These are phyloP conservation scores for Nycticebus coucang DNA, from an alignment of 2,113 vertebrate species.

Conservation along the genomic window DNA sequence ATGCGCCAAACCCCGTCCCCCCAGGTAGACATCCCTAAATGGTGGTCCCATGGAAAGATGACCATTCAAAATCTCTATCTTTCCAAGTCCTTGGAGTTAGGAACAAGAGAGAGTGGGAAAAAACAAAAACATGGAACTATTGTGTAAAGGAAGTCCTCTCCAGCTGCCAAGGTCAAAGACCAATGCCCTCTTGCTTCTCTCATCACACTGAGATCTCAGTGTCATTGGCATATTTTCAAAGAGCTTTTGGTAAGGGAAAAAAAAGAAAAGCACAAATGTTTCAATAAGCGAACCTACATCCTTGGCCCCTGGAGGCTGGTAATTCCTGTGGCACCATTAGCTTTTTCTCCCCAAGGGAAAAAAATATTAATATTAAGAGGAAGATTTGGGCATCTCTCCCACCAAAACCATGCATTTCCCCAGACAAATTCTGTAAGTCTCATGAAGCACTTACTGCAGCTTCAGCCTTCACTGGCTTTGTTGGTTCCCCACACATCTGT, in stretches of 20 bases:
- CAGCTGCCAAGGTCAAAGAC: not conserved
- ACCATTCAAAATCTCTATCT: not conserved
- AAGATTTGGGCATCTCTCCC: not conserved
- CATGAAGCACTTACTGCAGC: not conserved
- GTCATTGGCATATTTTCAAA: not conserved
- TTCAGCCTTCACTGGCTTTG: not conserved
- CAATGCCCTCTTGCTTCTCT: not conserved
- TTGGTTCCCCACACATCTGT: not conserved
- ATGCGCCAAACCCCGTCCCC: not conserved
- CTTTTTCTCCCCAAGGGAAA: constrained; percentile 2
- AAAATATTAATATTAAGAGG: not conserved
- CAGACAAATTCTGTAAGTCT: not conserved
- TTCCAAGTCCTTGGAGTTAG: not conserved
- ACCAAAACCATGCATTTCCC: not conserved
- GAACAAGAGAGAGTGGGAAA: not conserved
- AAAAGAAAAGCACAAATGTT: not conserved
- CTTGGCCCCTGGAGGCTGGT: not conserved
- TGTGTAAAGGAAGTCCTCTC: not conserved
- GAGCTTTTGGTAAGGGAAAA: not conserved
- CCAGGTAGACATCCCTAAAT: not conserved
- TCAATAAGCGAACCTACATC: not conserved
- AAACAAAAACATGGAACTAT: not conserved
- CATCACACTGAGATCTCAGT: not conserved
- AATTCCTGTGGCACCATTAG: not conserved
- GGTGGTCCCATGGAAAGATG: not conserved